A percentile compares a stretch with the other conserved stretches of the same genome.
phyloP scores from a whole-genome alignment of 2,113 vertebrate genomes.

The Paedocypris sp. region DNA sequence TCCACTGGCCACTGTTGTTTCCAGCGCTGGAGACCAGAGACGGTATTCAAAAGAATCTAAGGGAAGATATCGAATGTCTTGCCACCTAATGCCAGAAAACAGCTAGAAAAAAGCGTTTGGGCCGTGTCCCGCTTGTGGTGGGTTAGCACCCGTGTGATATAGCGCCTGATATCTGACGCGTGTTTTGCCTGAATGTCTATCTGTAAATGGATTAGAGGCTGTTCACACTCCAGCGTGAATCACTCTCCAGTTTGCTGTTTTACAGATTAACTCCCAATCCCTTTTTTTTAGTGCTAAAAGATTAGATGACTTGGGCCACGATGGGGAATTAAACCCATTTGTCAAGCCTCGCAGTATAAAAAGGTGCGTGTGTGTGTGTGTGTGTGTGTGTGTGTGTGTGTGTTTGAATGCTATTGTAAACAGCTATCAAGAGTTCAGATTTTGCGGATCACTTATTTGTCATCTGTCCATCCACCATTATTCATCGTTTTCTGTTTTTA shows the following conservation, averaged over 20 bases:
- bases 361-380: background rate
- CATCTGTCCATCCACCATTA: no score
- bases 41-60: no score
- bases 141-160: conserved; percentile 16
- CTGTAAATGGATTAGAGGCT: conserved; percentile 33
- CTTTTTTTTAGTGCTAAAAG: conserved; percentile 28
- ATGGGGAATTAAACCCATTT: conserved; percentile 29
- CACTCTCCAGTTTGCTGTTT: conserved; percentile 24
- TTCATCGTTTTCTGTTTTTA: no score
- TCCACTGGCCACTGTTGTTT: no score
- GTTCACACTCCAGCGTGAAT: conserved; percentile 18
- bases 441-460: no score
- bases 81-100: no score
- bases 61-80: no score
- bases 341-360: conserved; percentile 2
- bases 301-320: conserved; percentile 24
- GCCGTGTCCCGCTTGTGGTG: background rate
- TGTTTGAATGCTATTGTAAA: no score
- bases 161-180: conserved; percentile 13
- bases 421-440: no score
- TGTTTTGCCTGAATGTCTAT: conserved; percentile 26
- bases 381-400: background rate
- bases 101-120: no score
- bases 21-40: no score
- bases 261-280: conserved; percentile 27